phyloP scores from a whole-genome alignment of 2,113 vertebrate species.

The Phaetusa simplex region DNA sequence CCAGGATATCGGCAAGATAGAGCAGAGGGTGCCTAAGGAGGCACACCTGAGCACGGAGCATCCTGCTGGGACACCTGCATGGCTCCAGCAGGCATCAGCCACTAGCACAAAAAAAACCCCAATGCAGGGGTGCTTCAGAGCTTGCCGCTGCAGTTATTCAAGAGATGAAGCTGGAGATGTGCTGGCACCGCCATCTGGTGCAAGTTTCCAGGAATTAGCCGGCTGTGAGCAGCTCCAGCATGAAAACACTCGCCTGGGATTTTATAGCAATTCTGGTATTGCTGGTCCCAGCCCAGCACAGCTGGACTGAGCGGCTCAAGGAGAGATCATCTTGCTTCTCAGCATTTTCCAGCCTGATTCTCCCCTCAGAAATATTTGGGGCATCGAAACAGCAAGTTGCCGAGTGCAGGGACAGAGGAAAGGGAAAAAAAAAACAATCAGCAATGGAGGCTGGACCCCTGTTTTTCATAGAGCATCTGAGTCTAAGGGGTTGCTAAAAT shows the following conservation, averaged over 20 bases:
- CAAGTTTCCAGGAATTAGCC: not conserved
- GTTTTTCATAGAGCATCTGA: not conserved
- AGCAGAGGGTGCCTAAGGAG: not conserved
- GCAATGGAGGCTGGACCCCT: not conserved
- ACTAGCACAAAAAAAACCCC: fast-evolving
- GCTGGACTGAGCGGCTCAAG: not conserved
- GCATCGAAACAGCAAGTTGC: not conserved
- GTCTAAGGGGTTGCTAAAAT: not conserved
- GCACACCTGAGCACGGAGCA: no score
- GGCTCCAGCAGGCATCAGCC: not conserved
- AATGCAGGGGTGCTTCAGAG: not conserved
- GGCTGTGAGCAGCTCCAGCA: not conserved
- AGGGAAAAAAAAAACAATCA: not conserved
- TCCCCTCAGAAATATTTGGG: not conserved
- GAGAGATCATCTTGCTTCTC: not conserved
- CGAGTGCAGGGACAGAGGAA: not conserved
- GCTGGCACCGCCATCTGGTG: slow-evolving; percentile 42
- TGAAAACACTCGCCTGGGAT: not conserved
- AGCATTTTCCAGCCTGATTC: not conserved
- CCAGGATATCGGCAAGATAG: not conserved
- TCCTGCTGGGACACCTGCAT: not conserved
- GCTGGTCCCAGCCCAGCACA: not conserved
- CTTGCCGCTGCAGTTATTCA: not conserved
- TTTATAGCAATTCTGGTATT: no score
- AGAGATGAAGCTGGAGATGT: not conserved